A percentile compares a stretch with the other conserved stretches of the same genome.
These are phyloP conservation scores for Ophiodon elongatus DNA, from an alignment of 2,113 vertebrate genomes.

Conservation along the genomic window DNA sequence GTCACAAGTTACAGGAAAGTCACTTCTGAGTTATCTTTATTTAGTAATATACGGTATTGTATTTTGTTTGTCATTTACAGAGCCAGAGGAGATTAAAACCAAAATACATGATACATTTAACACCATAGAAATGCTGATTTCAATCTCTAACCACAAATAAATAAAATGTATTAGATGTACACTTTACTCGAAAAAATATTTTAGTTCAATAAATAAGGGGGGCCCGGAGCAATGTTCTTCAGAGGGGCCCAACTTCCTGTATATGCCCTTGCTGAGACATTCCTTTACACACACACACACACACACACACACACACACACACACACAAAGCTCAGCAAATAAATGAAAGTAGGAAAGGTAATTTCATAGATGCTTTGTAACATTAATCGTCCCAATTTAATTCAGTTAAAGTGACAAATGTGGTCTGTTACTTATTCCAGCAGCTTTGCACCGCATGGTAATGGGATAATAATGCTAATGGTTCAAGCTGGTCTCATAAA, in stretches of 20 bases:
- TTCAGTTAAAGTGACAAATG: conserved; percentile 62
- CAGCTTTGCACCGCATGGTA: conserved; percentile 57
- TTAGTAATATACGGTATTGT: not conserved
- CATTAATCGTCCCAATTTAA: conserved; percentile 51
- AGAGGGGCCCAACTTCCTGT: not conserved
- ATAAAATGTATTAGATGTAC: not conserved
- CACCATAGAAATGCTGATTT: not conserved
- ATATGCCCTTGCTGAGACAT: not conserved
- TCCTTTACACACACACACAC: conserved; percentile 5
- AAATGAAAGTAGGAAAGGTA: conserved; percentile 45
- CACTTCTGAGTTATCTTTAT: not conserved
- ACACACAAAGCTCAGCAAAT: conserved; percentile 30
- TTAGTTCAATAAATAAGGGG: not conserved
- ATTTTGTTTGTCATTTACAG: not conserved
- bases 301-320: conserved; percentile 13
- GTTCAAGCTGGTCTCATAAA: conserved; percentile 38
- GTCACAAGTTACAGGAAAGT: not conserved
- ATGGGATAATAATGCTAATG: conserved; percentile 68
- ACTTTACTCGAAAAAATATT: not conserved
- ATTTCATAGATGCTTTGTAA: conserved; percentile 52
- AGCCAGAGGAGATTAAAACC: not conserved
- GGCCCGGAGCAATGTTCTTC: not conserved
- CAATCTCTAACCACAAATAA: not conserved
- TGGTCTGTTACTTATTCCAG: conserved; percentile 36
- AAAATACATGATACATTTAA: not conserved